Conservation (phyloP, 2,888 invertebrate species). For the Pasiphila rectangulata region DNA sequence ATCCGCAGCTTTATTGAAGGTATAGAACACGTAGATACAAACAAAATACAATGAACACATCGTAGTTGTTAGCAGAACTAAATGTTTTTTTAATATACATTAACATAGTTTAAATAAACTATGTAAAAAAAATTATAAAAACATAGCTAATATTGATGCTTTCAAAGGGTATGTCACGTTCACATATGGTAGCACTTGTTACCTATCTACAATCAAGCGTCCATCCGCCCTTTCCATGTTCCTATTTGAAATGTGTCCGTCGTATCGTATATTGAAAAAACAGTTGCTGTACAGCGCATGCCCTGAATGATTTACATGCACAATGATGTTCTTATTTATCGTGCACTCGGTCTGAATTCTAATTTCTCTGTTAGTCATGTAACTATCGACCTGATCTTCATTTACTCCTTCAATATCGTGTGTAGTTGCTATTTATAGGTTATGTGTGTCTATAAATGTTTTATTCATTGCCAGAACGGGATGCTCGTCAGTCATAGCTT, state of each 20-base stretch:
- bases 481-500: slow-evolving; percentile 1
- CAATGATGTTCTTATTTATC: slow-evolving; percentile 26
- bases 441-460: slow-evolving; percentile 6
- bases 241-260: slow-evolving; percentile 26
- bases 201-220: slow-evolving; percentile 24
- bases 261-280: slow-evolving; percentile 12
- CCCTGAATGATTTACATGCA: slow-evolving; percentile 26
- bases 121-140: too few species aligned
- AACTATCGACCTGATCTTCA: slow-evolving; percentile 16
- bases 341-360: slow-evolving; percentile 20
- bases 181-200: slow-evolving; percentile 35
- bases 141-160: too few species aligned
- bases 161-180: slow-evolving; percentile 7
- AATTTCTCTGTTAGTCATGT: slow-evolving; percentile 24
- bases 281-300: slow-evolving; percentile 24
- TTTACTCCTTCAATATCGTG: slow-evolving; percentile 3
- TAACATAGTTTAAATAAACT: too few species aligned
- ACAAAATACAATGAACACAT: not conserved
- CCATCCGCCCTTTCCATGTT: slow-evolving; percentile 31
- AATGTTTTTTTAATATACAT: too few species aligned
- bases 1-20: not conserved
- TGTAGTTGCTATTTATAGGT: slow-evolving; percentile 7
- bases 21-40: too few species aligned
- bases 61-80: too few species aligned
- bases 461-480: slow-evolving; percentile 7